Evolutionary conservation across 2,888 invertebrate genomes (phyloP).

Genomic region (Torymus tubicola): DNA sequence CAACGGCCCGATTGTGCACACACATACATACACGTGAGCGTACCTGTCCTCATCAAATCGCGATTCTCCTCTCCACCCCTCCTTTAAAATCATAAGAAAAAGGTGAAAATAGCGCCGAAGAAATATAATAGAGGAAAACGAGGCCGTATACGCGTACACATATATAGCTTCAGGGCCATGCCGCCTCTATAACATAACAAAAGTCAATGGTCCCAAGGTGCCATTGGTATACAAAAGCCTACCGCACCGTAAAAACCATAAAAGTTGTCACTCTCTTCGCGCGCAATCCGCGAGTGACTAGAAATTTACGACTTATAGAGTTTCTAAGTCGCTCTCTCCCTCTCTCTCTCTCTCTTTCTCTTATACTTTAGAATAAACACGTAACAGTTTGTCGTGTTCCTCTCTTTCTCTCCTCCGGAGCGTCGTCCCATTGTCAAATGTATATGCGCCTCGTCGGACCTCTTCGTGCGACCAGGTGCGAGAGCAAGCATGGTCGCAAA

Average conservation of each 20-base stretch:
- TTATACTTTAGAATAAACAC: not conserved
- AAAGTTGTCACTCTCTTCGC: slow-evolving; percentile 31
- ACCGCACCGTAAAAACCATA: slow-evolving; percentile 39
- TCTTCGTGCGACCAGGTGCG: slow-evolving; percentile 24
- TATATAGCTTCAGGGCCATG: too few relatives aligned
- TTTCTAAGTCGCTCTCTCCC: not conserved
- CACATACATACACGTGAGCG: not conserved
- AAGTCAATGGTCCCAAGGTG: not conserved
- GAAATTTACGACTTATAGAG: slow-evolving; percentile 41
- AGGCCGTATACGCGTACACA: too few relatives aligned
- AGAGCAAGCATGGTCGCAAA: not conserved
- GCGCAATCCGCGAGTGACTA: not conserved
- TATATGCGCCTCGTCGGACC: too few relatives aligned
- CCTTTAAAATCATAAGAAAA: not conserved
- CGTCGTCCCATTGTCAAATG: slow-evolving; percentile 33
- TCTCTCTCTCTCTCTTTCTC: not conserved
- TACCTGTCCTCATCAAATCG: slow-evolving; percentile 51
- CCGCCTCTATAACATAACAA: too few relatives aligned
- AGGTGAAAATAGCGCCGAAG: not conserved
- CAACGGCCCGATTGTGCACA: not conserved
- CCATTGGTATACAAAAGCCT: slow-evolving; percentile 1
- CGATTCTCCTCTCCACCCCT: slow-evolving; percentile 21
- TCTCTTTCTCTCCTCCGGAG: not conserved
- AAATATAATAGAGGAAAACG: not conserved
- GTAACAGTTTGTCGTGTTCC: too few relatives aligned